Evolutionary conservation across 2,797 vertebrate genomes (phyloP).

Genomic region (Sebastiscus albofasciatus): DNA sequence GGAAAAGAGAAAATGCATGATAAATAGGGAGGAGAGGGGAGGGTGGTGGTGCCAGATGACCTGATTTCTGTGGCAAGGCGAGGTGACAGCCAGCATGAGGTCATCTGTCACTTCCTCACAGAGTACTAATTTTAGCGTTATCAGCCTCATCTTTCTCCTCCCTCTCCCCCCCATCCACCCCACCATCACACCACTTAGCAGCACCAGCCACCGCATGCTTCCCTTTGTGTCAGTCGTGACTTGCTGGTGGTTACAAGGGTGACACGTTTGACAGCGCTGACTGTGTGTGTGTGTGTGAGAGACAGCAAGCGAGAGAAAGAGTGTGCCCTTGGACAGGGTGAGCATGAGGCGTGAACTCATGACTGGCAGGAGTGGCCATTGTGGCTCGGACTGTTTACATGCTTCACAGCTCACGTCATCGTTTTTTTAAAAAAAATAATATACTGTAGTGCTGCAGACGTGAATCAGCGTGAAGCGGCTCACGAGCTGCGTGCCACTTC

Average conservation of each 20-base stretch:
- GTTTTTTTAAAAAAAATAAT: not conserved
- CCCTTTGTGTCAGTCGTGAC: slow-evolving; percentile 49
- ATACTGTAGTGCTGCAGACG: not conserved
- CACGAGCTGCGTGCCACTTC: not conserved
- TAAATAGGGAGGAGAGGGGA: not conserved
- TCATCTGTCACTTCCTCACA: slow-evolving; percentile 74
- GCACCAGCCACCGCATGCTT: slow-evolving; percentile 28
- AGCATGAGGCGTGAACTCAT: not conserved
- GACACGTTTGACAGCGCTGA: slow-evolving; percentile 30
- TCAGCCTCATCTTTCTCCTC: slow-evolving; percentile 51
- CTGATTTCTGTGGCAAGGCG: slow-evolving; percentile 50
- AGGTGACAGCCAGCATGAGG: slow-evolving; percentile 63
- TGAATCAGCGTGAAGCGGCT: slow-evolving; percentile 15
- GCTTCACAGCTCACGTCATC: slow-evolving; percentile 9
- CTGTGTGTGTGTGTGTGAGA: not conserved
- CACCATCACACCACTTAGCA: slow-evolving; percentile 51
- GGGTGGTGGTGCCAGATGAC: slow-evolving; percentile 39
- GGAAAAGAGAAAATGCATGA: not conserved
- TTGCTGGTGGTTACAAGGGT: slow-evolving; percentile 42
- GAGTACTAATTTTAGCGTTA: slow-evolving; percentile 72
- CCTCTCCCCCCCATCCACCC: not conserved
- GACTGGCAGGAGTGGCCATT: slow-evolving; percentile 9
- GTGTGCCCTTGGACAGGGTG: not conserved
- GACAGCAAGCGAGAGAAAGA: not conserved
- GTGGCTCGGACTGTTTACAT: slow-evolving; percentile 38